phyloP scores from a whole-genome alignment of 2,888 invertebrate species.

The Nomada fucata region DNA sequence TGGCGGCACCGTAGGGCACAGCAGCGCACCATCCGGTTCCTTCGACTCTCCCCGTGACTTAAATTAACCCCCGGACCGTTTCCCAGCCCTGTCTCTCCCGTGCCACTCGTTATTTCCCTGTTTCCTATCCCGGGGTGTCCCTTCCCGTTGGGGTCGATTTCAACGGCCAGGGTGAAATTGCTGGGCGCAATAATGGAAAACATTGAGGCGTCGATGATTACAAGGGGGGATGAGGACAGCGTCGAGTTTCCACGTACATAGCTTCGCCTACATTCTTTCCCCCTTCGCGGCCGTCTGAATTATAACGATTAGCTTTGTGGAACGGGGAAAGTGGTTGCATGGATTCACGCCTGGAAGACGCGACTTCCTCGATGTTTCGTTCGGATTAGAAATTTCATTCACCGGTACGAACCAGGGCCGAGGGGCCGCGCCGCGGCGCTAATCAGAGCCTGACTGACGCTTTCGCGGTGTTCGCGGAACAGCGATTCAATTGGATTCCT shows the following conservation, averaged over 20 bases:
- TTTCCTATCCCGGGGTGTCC: not conserved
- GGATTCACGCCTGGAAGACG: slow-evolving; percentile 4
- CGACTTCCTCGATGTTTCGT: not conserved
- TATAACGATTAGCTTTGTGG: no score
- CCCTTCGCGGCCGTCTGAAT: not conserved
- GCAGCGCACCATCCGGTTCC: slow-evolving; percentile 49
- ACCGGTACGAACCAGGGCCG: not conserved
- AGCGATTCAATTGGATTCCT: slow-evolving; percentile 19
- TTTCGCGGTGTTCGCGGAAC: slow-evolving; percentile 7
- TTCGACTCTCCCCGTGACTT: slow-evolving; percentile 59
- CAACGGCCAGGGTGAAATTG: slow-evolving; percentile 43
- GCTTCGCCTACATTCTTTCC: no score
- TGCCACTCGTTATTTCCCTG: slow-evolving; percentile 42
- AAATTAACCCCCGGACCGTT: slow-evolving; percentile 66
- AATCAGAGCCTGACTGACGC: slow-evolving; percentile 36
- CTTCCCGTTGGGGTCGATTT: slow-evolving; percentile 22
- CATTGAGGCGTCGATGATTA: not conserved
- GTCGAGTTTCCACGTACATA: no score
- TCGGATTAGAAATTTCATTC: slow-evolving; percentile 26
- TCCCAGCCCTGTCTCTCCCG: slow-evolving; percentile 8
- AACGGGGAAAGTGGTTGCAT: not conserved
- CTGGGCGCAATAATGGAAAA: slow-evolving; percentile 27
- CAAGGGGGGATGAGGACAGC: not conserved
- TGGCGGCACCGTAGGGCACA: slow-evolving; percentile 40
- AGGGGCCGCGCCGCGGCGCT: not conserved